Percentiles rank a stretch among this genome's conserved stretches.
These are phyloP conservation scores for Pempheris klunzingeri DNA, from an alignment of 2,797 vertebrate species.

Conservation along the genomic window DNA sequence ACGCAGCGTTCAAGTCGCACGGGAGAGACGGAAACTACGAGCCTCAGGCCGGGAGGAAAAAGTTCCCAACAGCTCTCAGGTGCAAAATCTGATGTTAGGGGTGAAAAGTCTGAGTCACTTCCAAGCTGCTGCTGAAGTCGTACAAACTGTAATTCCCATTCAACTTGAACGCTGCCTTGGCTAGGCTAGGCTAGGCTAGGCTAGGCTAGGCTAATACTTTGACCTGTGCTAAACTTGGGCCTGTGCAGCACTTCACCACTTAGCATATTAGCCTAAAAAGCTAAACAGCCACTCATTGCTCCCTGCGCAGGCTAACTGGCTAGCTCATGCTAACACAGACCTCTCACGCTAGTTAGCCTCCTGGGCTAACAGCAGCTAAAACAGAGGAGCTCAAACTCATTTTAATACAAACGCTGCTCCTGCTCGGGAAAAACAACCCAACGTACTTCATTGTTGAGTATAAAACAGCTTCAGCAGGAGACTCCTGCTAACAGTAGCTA, in stretches of 20 bases:
- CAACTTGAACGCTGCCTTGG: conserved; percentile 14
- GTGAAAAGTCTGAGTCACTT: not conserved
- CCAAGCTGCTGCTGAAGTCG: not conserved
- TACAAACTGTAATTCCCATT: not conserved
- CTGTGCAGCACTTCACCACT: not conserved
- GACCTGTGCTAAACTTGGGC: conserved; percentile 9
- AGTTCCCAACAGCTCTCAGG: not conserved
- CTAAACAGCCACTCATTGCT: not conserved
- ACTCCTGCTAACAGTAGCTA: conserved; percentile 25
- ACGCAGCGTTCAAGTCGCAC: conserved; percentile 42
- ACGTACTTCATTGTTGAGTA: conserved; percentile 24
- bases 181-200: conserved; percentile 24
- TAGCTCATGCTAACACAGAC: conserved; percentile 36
- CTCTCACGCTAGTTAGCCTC: conserved; percentile 36
- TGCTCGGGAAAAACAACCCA: not conserved
- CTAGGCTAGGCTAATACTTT: conserved; percentile 28
- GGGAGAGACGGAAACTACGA: conserved; percentile 25
- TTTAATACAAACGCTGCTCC: conserved; percentile 1
- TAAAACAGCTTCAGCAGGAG: conserved; percentile 9
- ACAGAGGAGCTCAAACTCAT: not conserved
- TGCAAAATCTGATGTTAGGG: not conserved
- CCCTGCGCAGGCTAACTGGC: conserved; percentile 21
- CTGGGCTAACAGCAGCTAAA: conserved; percentile 38
- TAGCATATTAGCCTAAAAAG: not conserved
- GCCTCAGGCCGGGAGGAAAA: conserved; percentile 1